A percentile compares a stretch with the other conserved stretches of the same genome.
Evolutionary conservation across 2,113 vertebrate species (phyloP).

Genomic region (Thalassoma bifasciatum): DNA sequence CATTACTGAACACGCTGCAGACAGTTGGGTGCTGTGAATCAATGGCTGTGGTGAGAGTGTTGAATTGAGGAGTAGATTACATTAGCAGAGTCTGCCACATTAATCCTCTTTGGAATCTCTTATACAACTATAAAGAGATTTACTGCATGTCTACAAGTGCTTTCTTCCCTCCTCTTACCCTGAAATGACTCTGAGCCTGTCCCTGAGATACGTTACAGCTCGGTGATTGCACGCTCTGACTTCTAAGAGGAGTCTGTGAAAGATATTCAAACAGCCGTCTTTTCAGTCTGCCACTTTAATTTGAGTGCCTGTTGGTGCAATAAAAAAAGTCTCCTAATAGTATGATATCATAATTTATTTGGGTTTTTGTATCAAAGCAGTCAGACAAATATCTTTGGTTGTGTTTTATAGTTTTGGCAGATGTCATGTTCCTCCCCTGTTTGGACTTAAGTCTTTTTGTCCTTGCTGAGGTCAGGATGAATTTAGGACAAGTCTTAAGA

Average conservation of each 20-base stretch:
- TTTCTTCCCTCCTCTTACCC: slow-evolving; percentile 36
- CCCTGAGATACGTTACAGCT: slow-evolving; percentile 9
- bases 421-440: too few species aligned
- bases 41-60: slow-evolving; percentile 31
- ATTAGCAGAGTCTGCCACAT: slow-evolving; percentile 62
- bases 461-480: too few species aligned
- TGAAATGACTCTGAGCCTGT: slow-evolving; percentile 22
- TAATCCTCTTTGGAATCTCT: slow-evolving; percentile 71
- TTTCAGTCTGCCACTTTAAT: neutral
- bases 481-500: too few species aligned
- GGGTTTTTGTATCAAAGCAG: too few species aligned
- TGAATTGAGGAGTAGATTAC: slow-evolving; percentile 65
- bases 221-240: neutral
- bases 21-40: slow-evolving; percentile 33
- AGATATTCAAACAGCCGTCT: neutral
- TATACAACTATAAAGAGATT: slow-evolving; percentile 73
- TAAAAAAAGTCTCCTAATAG: neutral
- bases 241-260: neutral
- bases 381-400: too few species aligned
- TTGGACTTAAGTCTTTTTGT: too few species aligned
- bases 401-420: neutral
- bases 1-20: slow-evolving; percentile 11
- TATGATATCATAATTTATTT: neutral
- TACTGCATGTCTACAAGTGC: slow-evolving; percentile 56
- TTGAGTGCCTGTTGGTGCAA: neutral